Percentiles rank a stretch among this genome's conserved stretches.
Conservation (phyloP, 2,113 vertebrate species). For the Riparia riparia region DNA sequence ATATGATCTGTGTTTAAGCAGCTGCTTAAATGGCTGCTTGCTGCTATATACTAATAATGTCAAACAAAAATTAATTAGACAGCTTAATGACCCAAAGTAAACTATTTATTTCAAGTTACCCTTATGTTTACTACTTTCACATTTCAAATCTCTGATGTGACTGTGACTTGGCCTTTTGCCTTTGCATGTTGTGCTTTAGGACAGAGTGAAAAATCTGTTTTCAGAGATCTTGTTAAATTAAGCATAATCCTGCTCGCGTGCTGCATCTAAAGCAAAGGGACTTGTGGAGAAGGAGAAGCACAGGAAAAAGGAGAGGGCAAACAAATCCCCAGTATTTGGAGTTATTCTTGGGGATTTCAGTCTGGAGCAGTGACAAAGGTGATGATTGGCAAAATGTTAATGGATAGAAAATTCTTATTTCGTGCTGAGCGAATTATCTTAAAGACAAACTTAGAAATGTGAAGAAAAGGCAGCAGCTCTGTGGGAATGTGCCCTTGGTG, state of each 20-base stretch:
- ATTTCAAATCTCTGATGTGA: constrained; percentile 15
- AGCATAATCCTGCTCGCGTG: background rate
- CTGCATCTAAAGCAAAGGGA: background rate
- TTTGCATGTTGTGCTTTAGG: background rate
- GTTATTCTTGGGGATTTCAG: background rate
- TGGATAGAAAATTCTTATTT: background rate
- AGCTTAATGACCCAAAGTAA: constrained; percentile 4
- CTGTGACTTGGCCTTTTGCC: constrained; percentile 2
- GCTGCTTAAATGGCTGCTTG: constrained; percentile 19
- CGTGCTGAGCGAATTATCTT: background rate
- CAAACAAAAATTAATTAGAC: constrained; percentile 22
- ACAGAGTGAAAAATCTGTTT: background rate
- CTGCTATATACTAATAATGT: constrained; percentile 6
- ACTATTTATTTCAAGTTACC: constrained; percentile 28
- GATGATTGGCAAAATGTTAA: background rate
- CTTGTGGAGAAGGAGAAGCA: background rate
- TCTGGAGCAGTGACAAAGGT: background rate
- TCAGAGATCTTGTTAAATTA: background rate
- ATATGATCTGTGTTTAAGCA: constrained; percentile 8
- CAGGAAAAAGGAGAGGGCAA: background rate
- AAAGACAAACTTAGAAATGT: background rate
- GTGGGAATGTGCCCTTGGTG: background rate
- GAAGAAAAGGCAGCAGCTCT: background rate
- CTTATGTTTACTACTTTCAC: constrained; percentile 23
- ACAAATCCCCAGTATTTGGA: rapidly evolving